Evolutionary conservation across 2,797 vertebrate genomes (phyloP), one percentile per base, ranked within the genome.

Genomic region (Discoglossus pictus): DNA sequence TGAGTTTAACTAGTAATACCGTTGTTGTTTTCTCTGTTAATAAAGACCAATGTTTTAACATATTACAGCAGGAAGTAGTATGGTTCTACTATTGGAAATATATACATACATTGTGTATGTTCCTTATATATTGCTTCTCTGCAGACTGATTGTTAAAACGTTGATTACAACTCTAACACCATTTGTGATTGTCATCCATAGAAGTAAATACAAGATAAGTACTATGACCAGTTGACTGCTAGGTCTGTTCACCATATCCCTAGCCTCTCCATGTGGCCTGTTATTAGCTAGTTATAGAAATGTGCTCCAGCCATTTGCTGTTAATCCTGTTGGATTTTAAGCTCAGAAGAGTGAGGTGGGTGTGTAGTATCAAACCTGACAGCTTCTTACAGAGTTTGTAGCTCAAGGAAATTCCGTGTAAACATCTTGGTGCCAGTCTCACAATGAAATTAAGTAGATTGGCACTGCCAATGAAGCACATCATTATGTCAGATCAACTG

Each of bases 341-440:
- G 15, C 35, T 51, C 17, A 38, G 6, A 51, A 38, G 6, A 51
- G 47, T 42, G 34, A 43, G 44, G 36, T 39, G 46, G 15, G 43
- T 68, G 46, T 60, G 17, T 59, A 59, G 17, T 51, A n/a, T 67
- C 65, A 60, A 60, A 60, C 12, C 25, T 60, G 46, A 60, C 46
- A 68, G 34, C 5, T 16, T 17, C 13, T 35, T 50, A 50, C 4
- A 23, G 20, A 39, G 23, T 17, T 42, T 23, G 23, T 50, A 50
- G 6, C 23, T 31, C 8, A 31, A 31, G 4, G 8, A 4, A 4
- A 59, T 25, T 13, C 35, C 40, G 10, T 51, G 15, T 67, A 58
- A 59, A 67, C 54, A 59, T 4, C 15, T 36, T 42, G 10, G 12
- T 65, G 5, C 11, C 44, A 24, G 52, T 13, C n/a, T 39, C 21